These are phyloP conservation scores for Geotrupes spiniger DNA, from an alignment of 2,888 invertebrate species.

Conservation along the genomic window DNA sequence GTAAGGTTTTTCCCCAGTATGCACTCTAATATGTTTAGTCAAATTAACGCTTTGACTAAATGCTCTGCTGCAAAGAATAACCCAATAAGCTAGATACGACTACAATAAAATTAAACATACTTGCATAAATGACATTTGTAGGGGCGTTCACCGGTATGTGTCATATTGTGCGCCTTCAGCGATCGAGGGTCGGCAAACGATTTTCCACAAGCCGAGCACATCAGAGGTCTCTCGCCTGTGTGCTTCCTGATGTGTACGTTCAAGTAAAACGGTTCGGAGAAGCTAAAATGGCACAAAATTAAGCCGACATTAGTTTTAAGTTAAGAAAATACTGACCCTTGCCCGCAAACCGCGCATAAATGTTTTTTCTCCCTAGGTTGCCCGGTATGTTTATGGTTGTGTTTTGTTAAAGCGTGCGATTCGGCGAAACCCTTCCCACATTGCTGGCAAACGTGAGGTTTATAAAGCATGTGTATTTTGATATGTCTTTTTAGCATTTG, in stretches of 20 bases:
- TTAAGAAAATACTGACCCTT: constrained; percentile 27
- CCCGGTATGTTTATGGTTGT: constrained; percentile 55
- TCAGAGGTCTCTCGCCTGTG: constrained; percentile 40
- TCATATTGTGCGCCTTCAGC: constrained; percentile 37
- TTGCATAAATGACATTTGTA: constrained; percentile 38
- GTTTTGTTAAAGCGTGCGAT: constrained; percentile 54
- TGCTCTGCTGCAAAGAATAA: constrained; percentile 32
- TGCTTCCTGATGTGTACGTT: constrained; percentile 41
- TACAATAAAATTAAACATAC: constrained; percentile 25
- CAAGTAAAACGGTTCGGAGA: constrained; percentile 40
- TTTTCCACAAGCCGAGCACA: constrained; percentile 37
- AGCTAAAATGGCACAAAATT: constrained; percentile 28
- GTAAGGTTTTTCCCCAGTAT: constrained; percentile 40
- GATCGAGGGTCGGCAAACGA: constrained; percentile 41
- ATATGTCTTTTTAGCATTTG: constrained; percentile 54
- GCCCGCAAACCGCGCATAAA: constrained; percentile 52
- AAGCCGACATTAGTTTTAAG: background rate
- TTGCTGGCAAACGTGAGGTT: constrained; percentile 52
- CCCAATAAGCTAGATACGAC: too few species aligned
- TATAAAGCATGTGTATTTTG: constrained; percentile 54
- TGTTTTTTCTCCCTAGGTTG: constrained; percentile 52
- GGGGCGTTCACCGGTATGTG: constrained; percentile 37
- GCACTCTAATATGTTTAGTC: constrained; percentile 38
- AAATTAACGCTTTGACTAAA: constrained; percentile 39
- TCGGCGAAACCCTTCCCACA: constrained; percentile 57